phyloP scores from a whole-genome alignment of 2,113 vertebrate genomes.

The Chlorodrepanis virens region DNA sequence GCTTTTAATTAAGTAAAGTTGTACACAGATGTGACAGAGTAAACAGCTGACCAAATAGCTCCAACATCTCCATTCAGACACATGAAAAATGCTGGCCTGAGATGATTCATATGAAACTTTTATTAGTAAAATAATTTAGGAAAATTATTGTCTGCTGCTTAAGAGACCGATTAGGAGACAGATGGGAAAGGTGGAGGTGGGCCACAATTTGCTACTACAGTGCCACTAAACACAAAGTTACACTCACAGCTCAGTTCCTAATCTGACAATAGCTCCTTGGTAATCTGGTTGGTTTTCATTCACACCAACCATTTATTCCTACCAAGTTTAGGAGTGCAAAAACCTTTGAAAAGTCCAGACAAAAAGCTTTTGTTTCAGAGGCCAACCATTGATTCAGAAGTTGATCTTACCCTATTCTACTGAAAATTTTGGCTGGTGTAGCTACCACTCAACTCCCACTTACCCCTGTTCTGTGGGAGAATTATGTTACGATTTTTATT shows the following conservation, averaged over 20 bases:
- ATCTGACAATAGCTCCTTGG: rapidly evolving
- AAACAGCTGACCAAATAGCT: not conserved
- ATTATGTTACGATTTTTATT: not conserved
- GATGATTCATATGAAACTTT: not conserved
- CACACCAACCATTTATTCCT: not conserved
- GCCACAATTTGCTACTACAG: not conserved
- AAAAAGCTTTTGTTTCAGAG: constrained; percentile 11
- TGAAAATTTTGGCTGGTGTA: constrained; percentile 10
- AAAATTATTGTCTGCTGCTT: not conserved
- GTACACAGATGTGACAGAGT: not conserved
- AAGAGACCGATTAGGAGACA: not conserved
- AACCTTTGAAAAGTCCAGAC: not conserved
- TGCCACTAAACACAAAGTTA: not conserved
- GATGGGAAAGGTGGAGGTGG: not conserved
- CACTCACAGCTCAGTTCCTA: not conserved
- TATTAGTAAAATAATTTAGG: not conserved
- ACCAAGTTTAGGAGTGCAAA: not conserved
- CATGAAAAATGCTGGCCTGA: not conserved
- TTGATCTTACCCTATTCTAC: not conserved
- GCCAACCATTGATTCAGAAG: not conserved
- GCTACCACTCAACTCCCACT: not conserved
- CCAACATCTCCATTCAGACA: not conserved
- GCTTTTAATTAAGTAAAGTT: not conserved
- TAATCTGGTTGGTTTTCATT: not conserved
- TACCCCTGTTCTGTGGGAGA: not conserved